phyloP scores from a whole-genome alignment of 2,797 vertebrate genomes.

The Gallinago nigripennis region DNA sequence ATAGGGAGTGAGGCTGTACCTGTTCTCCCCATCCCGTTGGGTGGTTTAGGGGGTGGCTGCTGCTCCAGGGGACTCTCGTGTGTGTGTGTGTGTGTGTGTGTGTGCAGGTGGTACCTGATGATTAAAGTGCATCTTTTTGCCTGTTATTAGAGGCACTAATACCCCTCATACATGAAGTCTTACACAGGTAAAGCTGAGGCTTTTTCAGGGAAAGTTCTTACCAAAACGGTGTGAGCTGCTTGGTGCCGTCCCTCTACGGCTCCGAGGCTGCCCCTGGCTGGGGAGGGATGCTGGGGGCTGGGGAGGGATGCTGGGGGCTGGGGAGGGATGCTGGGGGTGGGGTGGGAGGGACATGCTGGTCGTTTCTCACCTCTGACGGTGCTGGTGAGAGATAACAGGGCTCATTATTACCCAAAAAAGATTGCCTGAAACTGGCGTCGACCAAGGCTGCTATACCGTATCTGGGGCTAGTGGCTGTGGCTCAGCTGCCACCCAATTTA shows the following conservation, averaged over 20 bases:
- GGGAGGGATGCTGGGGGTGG: too few relatives aligned
- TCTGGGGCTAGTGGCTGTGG: neutral
- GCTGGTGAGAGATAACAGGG: neutral
- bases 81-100: accelerated
- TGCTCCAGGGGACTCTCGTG: neutral
- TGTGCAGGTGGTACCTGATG: neutral
- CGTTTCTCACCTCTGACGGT: neutral
- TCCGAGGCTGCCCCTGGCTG: neutral
- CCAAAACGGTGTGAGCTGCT: too few relatives aligned
- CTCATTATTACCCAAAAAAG: neutral
- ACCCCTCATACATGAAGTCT: neutral
- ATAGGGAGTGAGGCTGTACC: neutral
- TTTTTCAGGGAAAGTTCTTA: neutral
- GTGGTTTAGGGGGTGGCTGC: neutral
- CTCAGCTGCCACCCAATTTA: neutral
- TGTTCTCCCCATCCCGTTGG: neutral
- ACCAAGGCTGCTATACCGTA: neutral
- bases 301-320: too few relatives aligned
- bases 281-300: too few relatives aligned
- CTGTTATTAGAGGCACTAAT: neutral
- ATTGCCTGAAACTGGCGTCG: neutral
- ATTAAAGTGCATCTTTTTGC: neutral
- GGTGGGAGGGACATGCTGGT: accelerated
- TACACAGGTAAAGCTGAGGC: neutral
- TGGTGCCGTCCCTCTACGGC: neutral